Percentiles rank a stretch among this genome's conserved stretches.
Conservation (phyloP, 1,140 invertebrate species). For the Nymphalis io region DNA sequence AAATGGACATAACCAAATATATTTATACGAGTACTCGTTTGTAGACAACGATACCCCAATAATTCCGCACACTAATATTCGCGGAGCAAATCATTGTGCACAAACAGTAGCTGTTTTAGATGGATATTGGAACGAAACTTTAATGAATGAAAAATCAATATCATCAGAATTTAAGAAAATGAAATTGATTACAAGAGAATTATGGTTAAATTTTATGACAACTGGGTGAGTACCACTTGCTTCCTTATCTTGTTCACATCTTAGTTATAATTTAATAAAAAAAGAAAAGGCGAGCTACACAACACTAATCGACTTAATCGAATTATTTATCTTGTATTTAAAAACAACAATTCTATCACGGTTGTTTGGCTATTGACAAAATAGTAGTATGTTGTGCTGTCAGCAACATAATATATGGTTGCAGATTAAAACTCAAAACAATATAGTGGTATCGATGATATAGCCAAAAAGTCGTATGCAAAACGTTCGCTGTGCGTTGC, state of each 20-base stretch:
- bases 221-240: not conserved
- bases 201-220: constrained; percentile 48
- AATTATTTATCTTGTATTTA: too few relatives aligned
- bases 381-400: too few relatives aligned
- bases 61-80: not conserved
- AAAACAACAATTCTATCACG: too few relatives aligned
- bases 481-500: too few relatives aligned
- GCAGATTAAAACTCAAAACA: too few relatives aligned
- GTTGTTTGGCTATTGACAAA: too few relatives aligned
- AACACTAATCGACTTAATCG: too few relatives aligned
- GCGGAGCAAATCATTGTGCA: not conserved
- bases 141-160: constrained; percentile 7
- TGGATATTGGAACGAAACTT: not conserved
- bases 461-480: too few relatives aligned
- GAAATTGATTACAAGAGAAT: constrained; percentile 41
- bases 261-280: not conserved
- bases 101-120: not conserved
- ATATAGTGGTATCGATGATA: too few relatives aligned
- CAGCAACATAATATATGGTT: too few relatives aligned
- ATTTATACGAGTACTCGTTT: not conserved
- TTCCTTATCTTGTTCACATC: not conserved
- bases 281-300: too few relatives aligned
- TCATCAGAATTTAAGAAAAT: constrained; percentile 41
- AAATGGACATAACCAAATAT: constrained; percentile 47
- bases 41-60: not conserved